Evolutionary conservation across 1,140 invertebrate species (phyloP), one percentile per base, ranked within the genome.

Genomic region (Goniozus legneri): DNA sequence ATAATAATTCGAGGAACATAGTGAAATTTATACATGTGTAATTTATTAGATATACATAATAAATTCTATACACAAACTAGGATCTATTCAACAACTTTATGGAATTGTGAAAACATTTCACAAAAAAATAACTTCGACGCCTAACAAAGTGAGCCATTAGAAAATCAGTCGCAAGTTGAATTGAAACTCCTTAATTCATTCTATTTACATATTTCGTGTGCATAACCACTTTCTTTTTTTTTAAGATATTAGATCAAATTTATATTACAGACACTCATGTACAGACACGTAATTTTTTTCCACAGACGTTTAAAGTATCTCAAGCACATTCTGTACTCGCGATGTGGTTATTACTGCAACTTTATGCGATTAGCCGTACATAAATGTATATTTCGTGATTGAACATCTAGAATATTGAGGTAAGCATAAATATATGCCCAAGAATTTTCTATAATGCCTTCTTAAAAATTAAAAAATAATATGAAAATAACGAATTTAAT

Each of bases 11-110:
- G 16, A 35, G 13, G 33, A 35, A 50, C 27, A 43, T 34, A 33
- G 13, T 19, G 43, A 20, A 14, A 56, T 35, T 60, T 53, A 48
- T 52, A 54, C 43, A 57, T 58, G 61, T 54, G 44, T 54, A 42
- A 56, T 65, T 64, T 67, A 64, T 67, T 66, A 61, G 54, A 61
- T 56, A 59, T 66, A 56, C 60, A 59, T 59, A 65, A 58, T 66
- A 56, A 65, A 64, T 56, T 67, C 60, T 66, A 62, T 65, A 67
- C 64, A 67, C 50, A 65, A 67, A 62, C 54, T 64, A 67, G 46
- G 56, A 16, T 52, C 58, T 65, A 65, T 46, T 50, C 65, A 64
- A 65, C 60, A 67, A 67, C 44, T 59, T 62, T 39, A 52, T 59
- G 52, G 51, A 56, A 51, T 59, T 34, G 38, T 44, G 38, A 55